Percentiles rank a stretch among this genome's conserved stretches.
These are phyloP conservation scores for Hirudo medicinalis DNA, from an alignment of 1,140 invertebrate species.

Conservation along the genomic window DNA sequence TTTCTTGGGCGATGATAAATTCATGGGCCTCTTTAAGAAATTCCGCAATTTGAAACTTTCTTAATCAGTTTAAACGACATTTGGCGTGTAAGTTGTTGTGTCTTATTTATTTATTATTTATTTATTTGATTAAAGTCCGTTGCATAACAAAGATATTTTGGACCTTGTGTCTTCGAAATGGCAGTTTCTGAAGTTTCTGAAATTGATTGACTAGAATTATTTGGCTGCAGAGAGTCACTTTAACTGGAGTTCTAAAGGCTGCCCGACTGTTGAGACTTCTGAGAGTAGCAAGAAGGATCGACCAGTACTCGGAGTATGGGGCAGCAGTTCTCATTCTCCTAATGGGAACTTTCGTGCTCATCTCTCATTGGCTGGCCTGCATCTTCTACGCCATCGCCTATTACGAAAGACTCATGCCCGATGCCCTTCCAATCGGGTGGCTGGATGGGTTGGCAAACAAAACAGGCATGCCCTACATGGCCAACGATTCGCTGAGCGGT, in stretches of 20 bases:
- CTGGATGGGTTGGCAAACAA: constrained; percentile 5
- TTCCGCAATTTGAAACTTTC: not conserved
- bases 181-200: too few species aligned
- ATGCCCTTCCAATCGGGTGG: constrained; percentile 2
- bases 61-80: not conserved
- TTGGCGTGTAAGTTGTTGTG: too few species aligned
- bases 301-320: constrained; percentile 20
- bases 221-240: not conserved
- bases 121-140: too few species aligned
- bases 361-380: constrained; percentile 23
- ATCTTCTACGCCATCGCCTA: constrained; percentile 20
- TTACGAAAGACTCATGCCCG: not conserved
- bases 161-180: too few species aligned
- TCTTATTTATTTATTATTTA: too few species aligned
- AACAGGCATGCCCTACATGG: constrained; percentile 11
- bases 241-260: constrained; percentile 15
- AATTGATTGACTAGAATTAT: too few species aligned
- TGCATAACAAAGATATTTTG: too few species aligned
- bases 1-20: too few species aligned
- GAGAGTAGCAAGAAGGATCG: constrained; percentile 19
- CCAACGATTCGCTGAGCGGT: constrained; percentile 25
- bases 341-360: constrained; percentile 22
- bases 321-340: constrained; percentile 19
- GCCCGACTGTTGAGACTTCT: constrained; percentile 21
- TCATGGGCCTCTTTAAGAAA: too few species aligned